Base-by-base conservation (phyloP, 1,140 invertebrate species). In the Scaptomyza hsui region DNA sequence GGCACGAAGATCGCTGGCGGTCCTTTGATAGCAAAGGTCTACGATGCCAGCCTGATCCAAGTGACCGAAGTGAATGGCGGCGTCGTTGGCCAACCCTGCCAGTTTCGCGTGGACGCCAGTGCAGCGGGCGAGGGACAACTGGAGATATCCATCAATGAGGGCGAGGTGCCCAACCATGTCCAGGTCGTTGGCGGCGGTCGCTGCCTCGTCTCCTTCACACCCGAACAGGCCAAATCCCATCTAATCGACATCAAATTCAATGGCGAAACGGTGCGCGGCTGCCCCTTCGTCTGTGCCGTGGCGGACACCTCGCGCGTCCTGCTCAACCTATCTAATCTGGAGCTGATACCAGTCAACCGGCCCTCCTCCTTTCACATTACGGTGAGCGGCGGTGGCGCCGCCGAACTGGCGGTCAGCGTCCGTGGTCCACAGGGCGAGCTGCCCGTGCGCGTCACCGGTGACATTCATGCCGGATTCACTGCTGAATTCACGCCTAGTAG, bases 161-260 rank as follows among this genome's bases (percentile, higher is more conserved):
- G 98, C 68, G 97, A 98, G 93, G 97, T 99, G 29, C 98, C 98
- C 37, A 99, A 99, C 93, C 97, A 99, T 92, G 98, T 99, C 15
- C 97, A 97, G 92, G 97, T 98, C 44, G 96, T 99, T 4, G 97
- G 97, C 44, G 97, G 97, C 64, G 98, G 98, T 32, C 94, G 97
- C 59, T 99, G 98, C 91, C 93, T 99, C 21, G 97, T 99, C 7
- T 98, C 97, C 48, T 99, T 99, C 92, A 96, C 97, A 10, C 98
- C 99, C 13, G 97, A 99, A 90, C 94, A 95, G 62, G 94, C 96
- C 6, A 97, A 97, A 77, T 94, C 97, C 21, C 98, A 99, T 92
- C 94, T 96, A 72, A 98, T 99, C 78, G 98, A 99, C 92, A 99
- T 99, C 65, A 99, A 98, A 92, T 99, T 99, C 92, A 99, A 99